Evolutionary conservation across 2,888 invertebrate genomes (phyloP).

Genomic region (Schizotus pectinicornis): DNA sequence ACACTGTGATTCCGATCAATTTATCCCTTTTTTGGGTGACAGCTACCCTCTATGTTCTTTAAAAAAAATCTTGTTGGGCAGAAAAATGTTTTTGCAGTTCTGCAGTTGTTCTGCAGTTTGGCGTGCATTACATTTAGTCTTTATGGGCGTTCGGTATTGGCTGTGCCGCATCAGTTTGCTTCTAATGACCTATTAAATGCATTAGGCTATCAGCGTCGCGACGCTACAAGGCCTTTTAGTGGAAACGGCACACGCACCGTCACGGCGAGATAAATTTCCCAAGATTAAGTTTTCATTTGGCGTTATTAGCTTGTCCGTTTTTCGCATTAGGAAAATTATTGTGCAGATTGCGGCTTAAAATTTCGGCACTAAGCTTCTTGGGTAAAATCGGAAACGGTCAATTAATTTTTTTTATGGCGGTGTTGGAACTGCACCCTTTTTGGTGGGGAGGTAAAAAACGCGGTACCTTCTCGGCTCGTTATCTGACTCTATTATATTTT

Average conservation of each 20-base stretch:
- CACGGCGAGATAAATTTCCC: conserved; percentile 24
- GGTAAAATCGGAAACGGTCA: no score
- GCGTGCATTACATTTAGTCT: conserved; percentile 36
- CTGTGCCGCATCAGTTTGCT: conserved; percentile 12
- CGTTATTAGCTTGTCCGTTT: conserved; percentile 16
- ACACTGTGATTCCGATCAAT: no score
- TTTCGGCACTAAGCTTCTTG: neutral
- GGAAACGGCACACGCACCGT: conserved; percentile 27
- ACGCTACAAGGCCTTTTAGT: conserved; percentile 13
- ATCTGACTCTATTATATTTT: conserved; percentile 8
- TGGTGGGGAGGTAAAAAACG: no score
- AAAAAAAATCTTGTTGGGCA: no score
- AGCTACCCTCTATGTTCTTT: no score
- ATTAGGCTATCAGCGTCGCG: conserved; percentile 14
- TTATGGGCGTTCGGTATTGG: conserved; percentile 33
- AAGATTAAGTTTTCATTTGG: conserved; percentile 22
- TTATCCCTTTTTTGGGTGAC: no score
- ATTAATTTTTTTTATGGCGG: no score
- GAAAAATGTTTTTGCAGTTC: no score
- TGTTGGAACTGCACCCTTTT: no score
- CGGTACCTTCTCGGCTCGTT: neutral
- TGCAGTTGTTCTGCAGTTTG: conserved; percentile 29
- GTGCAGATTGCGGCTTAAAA: conserved; percentile 4
- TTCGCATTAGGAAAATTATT: conserved; percentile 13
- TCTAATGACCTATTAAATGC: conserved; percentile 38